These are phyloP conservation scores for Drosophila mauritiana DNA, from an alignment of 1,140 invertebrate species.

Conservation along the genomic window DNA sequence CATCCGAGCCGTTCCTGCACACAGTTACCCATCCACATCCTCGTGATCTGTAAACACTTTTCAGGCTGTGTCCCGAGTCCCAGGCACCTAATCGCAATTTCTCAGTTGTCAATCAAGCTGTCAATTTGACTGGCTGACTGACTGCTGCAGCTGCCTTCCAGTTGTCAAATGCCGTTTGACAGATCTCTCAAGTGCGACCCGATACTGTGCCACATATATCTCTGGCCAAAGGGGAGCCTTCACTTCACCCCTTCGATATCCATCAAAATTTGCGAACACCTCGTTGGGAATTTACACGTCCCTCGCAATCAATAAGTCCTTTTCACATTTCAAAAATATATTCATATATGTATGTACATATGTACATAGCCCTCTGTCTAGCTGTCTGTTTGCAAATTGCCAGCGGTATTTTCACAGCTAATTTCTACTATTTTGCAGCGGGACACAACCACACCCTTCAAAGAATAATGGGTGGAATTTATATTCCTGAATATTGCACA, in stretches of 20 bases:
- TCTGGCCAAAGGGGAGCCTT: slow-evolving; percentile 8
- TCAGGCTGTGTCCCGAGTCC: neutral
- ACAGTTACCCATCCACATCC: slow-evolving; percentile 7
- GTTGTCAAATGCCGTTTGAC: slow-evolving; percentile 68
- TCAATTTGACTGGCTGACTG: slow-evolving; percentile 63
- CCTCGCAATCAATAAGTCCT: slow-evolving; percentile 36
- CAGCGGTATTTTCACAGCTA: slow-evolving; percentile 41
- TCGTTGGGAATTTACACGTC: slow-evolving; percentile 39
- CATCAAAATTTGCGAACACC: slow-evolving; percentile 59
- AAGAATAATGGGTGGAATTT: slow-evolving; percentile 36
- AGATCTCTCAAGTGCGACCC: slow-evolving; percentile 59
- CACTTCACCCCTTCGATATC: slow-evolving; percentile 54
- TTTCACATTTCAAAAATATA: slow-evolving; percentile 3
- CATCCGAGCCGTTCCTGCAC: slow-evolving; percentile 18
- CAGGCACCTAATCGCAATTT: slow-evolving; percentile 61
- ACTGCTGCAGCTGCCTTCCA: slow-evolving; percentile 66
- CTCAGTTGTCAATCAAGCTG: slow-evolving; percentile 80
- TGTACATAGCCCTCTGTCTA: slow-evolving; percentile 20
- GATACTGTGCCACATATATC: slow-evolving; percentile 1
- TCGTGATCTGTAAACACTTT: slow-evolving; percentile 38
- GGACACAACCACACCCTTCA: slow-evolving; percentile 29
- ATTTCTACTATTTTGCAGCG: slow-evolving; percentile 44
- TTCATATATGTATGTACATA: neutral
- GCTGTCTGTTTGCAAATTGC: slow-evolving; percentile 29
- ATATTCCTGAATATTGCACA: slow-evolving; percentile 36